A percentile compares a stretch with the other conserved stretches of the same genome.
Conservation (phyloP, 2,797 vertebrate genomes). For the Peromyscus aztecus region DNA sequence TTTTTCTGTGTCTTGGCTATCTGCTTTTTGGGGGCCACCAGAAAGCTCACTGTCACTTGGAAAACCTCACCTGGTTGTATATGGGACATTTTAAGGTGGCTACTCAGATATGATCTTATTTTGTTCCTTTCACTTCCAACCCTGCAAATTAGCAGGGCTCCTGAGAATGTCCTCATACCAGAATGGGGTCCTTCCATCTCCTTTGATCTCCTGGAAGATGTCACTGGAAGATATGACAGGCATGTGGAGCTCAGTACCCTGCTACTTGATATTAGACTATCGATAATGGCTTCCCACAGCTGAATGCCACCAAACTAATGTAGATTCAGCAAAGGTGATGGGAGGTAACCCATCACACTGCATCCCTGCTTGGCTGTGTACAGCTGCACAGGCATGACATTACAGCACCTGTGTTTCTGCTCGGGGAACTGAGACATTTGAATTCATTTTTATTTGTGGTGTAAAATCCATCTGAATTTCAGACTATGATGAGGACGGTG, state of each 20-base stretch:
- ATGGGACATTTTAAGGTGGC: neutral
- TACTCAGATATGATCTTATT: neutral
- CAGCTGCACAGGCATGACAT: neutral
- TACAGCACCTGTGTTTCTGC: neutral
- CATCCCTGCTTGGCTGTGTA: accelerated
- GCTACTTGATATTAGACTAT: neutral
- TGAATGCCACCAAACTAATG: neutral
- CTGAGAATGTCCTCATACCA: accelerated
- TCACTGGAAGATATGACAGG: neutral
- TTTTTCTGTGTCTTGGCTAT: neutral
- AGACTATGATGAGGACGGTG: constrained; percentile 35
- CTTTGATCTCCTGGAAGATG: neutral
- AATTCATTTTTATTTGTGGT: constrained; percentile 64
- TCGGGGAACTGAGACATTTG: constrained; percentile 56
- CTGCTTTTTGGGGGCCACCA: neutral
- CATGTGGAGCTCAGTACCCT: accelerated
- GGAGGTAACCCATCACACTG: accelerated
- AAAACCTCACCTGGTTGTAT: neutral
- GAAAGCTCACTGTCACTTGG: neutral
- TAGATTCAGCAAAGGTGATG: neutral
- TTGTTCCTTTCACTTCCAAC: neutral
- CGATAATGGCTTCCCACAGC: neutral
- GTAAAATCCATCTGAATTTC: constrained; percentile 57
- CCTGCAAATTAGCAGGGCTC: neutral
- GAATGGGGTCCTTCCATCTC: neutral